These are phyloP conservation scores for Chrysotoxum bicinctum DNA, from an alignment of 2,888 invertebrate genomes.

Conservation along the genomic window DNA sequence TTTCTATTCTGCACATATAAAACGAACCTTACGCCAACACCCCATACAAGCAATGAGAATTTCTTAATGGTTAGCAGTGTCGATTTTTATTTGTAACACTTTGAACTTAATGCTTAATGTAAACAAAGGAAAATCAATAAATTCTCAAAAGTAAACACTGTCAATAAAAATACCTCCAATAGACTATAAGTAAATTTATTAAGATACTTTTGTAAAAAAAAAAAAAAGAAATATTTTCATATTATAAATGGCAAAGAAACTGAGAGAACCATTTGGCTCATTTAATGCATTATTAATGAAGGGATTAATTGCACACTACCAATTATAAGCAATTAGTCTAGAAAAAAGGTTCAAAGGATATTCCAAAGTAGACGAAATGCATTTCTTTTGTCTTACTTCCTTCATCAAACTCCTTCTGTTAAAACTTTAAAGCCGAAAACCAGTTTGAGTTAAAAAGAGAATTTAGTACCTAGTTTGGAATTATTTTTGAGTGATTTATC, in stretches of 20 bases:
- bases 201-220: no score
- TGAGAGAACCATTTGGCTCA: neutral
- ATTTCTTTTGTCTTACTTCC: neutral
- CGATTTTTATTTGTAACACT: constrained; percentile 4
- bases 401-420: neutral
- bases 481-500: no score
- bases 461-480: no score
- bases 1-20: neutral
- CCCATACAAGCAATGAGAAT: neutral
- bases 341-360: neutral
- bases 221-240: neutral
- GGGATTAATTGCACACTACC: constrained; percentile 4
- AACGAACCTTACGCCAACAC: constrained; percentile 14
- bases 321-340: neutral
- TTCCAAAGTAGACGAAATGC: neutral
- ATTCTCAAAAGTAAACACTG: neutral
- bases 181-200: no score
- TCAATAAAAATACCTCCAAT: neutral
- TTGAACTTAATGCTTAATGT: neutral
- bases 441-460: neutral
- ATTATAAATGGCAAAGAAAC: neutral
- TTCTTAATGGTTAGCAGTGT: constrained; percentile 13
- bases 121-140: constrained; percentile 17
- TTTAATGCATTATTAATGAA: neutral
- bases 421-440: neutral